Evolutionary conservation across 2,888 invertebrate genomes (phyloP).

Genomic region (Synanthedon formicaeformis): DNA sequence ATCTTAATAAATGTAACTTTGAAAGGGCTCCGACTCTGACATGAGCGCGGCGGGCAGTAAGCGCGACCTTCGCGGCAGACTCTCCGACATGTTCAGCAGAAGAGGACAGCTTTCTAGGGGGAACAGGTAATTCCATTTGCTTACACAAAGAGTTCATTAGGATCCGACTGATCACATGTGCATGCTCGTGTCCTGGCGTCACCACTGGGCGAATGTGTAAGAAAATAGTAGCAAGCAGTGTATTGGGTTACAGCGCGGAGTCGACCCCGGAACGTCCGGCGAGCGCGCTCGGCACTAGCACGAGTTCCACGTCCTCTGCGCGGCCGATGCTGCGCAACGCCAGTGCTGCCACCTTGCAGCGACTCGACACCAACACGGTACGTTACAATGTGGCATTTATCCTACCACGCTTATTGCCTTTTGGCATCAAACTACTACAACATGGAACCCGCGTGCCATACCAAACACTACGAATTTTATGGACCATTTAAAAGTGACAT

Average conservation of each 20-base stretch:
- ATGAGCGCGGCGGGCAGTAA: slow-evolving; percentile 78
- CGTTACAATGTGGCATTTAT: not conserved
- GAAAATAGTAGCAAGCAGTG: not conserved
- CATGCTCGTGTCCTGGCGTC: too few relatives aligned
- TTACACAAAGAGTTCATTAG: too few relatives aligned
- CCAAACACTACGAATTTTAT: too few relatives aligned
- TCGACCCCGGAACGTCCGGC: slow-evolving; percentile 49
- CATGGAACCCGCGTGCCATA: too few relatives aligned
- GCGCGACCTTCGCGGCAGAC: slow-evolving; percentile 81
- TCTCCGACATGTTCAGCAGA: slow-evolving; percentile 87
- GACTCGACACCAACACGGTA: slow-evolving; percentile 31
- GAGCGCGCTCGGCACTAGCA: slow-evolving; percentile 31
- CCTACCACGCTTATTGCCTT: too few relatives aligned
- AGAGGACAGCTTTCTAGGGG: slow-evolving; percentile 73
- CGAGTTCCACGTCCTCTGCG: slow-evolving; percentile 28
- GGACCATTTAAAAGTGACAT: too few relatives aligned
- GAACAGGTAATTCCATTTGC: slow-evolving; percentile 65
- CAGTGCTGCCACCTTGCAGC: slow-evolving; percentile 66
- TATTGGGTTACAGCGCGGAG: slow-evolving; percentile 46
- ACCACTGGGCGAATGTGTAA: too few relatives aligned
- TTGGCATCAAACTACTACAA: too few relatives aligned
- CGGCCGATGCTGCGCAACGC: slow-evolving; percentile 65
- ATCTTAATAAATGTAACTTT: slow-evolving; percentile 11
- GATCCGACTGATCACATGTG: too few relatives aligned
- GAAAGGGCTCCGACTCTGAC: slow-evolving; percentile 78